Evolutionary conservation across 2,888 invertebrate species (phyloP), one percentile per base, ranked within the genome.

Genomic region (Automeris io): DNA sequence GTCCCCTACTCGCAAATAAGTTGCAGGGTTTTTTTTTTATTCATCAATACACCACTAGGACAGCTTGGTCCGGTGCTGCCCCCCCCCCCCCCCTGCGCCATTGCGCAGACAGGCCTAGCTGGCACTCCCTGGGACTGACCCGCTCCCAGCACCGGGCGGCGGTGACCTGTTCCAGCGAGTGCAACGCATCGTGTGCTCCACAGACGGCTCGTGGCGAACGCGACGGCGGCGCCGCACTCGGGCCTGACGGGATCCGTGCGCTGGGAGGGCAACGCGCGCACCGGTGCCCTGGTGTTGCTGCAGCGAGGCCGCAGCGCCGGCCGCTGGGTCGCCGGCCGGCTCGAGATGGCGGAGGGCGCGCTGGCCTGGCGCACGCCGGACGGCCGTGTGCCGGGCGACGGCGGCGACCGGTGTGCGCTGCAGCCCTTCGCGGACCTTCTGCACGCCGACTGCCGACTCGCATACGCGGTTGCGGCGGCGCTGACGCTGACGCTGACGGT

Each of bases 261-360:
- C 91, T 19, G 90, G 91, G 92, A 5, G 92, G 92, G 65, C 91
- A 37, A 93, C 0, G 94, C 93, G 93, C 64, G 90, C 19, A 16
- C 13, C 22, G 48, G 40, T 7, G 46, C 48, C 22, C 46, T 67
- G 16, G 44, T 58, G 51, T 85, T 91, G 43, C 91, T 92, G 0
- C 90, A 90, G 57, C 93, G 95, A 46, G n/a, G 93, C 62, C 38
- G 50, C 91, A 93, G 6, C 89, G 90, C 64, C 77, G 91, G 65
- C 90, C 91, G 91, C 90, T 92, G 31, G 90, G 91, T 91, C 1
- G 93, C 91, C 67, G 91, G 92, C 0, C 93, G 92, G 93, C 94
- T 95, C 54, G 72, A 92, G 18, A 92, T 95, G 0, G 78, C 89
- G 2, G 93, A 92, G 91, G 75, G 90, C 1, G 81, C 87, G 18